Evolutionary conservation across 1,140 invertebrate genomes (phyloP), one percentile per base, ranked within the genome.

Genomic region (Lepidostoma basale): DNA sequence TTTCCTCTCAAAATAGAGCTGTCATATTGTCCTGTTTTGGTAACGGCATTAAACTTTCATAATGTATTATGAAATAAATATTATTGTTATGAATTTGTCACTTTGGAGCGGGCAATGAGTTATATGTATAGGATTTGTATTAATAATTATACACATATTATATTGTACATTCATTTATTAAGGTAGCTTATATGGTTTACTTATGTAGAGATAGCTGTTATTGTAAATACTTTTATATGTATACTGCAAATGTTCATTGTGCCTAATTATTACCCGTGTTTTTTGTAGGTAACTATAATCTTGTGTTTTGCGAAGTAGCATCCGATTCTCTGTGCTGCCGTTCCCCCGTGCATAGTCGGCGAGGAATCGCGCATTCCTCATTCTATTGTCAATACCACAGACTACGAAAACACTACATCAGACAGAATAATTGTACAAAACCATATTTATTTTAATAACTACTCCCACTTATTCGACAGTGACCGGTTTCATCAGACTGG

Each of bases 211-310:
- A 33, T 56, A 56, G 52, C 30, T 56, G 52, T 56, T 56, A 56
- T 33, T 56, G 52, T 56, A 56, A 56, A 56, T 56, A 56, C n/a
- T 39, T 56, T 22, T 56, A 33, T 56, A 56, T 56, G 20, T 56
- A 33, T 56, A 56, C 30, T 56, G 33, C 33, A 36, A n/a, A 36
- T 36, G 52, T 56, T 56, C 52, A 56, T 56, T 30, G 28, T 56
- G 52, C 52, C 52, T 56, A 56, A 56, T 10, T 18, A 56, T 39
- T 49, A 49, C 26, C 9, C 33, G 14, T 36, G 14, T 36, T 36
- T 36, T 36, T 36, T 36, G 10, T 2, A 36, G 14, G 5, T 36
- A 36, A 36, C 14, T 2, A 36, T 12, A 12, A 36, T 36, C 33
- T 36, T 36, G 33, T 36, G 33, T 5, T 36, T 36, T 36, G 5